Evolutionary conservation across 2,113 vertebrate species (phyloP).

Genomic region (Fulica atra): DNA sequence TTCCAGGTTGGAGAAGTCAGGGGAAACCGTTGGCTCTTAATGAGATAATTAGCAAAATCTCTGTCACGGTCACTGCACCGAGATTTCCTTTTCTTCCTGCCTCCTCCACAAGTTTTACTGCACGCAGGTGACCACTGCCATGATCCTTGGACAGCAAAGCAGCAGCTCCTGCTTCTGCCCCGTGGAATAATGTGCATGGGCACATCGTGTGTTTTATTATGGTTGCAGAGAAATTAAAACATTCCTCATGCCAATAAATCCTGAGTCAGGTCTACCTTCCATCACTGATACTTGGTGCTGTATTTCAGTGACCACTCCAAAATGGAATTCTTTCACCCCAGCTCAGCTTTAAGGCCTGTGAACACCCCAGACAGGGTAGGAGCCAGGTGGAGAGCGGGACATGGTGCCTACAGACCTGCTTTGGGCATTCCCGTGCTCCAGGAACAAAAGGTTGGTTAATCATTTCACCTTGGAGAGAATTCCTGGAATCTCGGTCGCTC

Average conservation of each 20-base stretch:
- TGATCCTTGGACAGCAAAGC: neutral
- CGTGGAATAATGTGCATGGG: neutral
- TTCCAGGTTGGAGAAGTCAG: neutral
- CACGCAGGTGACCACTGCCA: neutral
- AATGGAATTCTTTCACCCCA: neutral
- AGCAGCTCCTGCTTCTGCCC: neutral
- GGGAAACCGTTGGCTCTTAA: neutral
- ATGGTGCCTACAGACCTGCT: neutral
- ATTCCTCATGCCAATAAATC: neutral
- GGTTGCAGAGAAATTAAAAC: neutral
- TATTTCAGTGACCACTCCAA: neutral
- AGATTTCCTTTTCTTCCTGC: neutral
- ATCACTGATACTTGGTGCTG: neutral
- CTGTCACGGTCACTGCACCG: neutral
- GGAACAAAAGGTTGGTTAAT: slow-evolving; percentile 41
- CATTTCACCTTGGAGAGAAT: slow-evolving; percentile 70
- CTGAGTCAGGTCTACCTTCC: neutral
- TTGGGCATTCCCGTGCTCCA: neutral
- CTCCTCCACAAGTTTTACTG: neutral
- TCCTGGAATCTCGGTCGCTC: slow-evolving; percentile 66
- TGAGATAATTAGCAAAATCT: neutral
- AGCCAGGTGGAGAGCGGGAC: neutral
- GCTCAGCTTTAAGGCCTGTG: neutral
- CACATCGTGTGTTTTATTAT: neutral
- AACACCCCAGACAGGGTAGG: neutral